Conservation (phyloP, 2,888 invertebrate species). For the Helleia helle region DNA sequence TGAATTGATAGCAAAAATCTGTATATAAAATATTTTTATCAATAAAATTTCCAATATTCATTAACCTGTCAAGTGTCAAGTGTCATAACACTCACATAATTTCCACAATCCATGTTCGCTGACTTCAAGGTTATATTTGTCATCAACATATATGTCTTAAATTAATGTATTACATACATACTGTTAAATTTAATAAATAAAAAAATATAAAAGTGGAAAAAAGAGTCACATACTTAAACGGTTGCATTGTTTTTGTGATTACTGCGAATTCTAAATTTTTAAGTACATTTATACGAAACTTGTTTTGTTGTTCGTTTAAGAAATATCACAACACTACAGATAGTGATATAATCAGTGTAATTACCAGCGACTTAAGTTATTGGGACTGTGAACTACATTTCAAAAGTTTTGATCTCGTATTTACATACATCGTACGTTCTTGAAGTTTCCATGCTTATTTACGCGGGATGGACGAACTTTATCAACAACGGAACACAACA, state of each 20-base stretch:
- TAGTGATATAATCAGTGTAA: not conserved
- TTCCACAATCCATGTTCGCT: too few relatives aligned
- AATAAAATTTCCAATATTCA: too few relatives aligned
- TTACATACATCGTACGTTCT: constrained; percentile 24
- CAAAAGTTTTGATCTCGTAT: not conserved
- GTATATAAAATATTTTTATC: too few relatives aligned
- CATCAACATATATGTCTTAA: not conserved
- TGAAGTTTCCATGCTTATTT: constrained; percentile 60
- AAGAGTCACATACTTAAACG: not conserved
- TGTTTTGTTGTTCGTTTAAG: not conserved
- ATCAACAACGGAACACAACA: constrained; percentile 33
- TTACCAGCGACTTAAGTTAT: not conserved
- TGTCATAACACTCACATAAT: too few relatives aligned
- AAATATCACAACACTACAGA: not conserved
- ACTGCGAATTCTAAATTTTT: not conserved
- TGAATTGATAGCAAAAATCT: too few relatives aligned
- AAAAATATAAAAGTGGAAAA: not conserved
- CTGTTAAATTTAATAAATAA: too few relatives aligned
- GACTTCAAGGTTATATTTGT: not conserved
- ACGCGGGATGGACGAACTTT: constrained; percentile 46
- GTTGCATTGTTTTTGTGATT: not conserved
- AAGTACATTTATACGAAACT: not conserved
- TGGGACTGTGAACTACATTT: not conserved
- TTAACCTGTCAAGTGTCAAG: too few relatives aligned
- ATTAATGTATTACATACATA: too few relatives aligned